These are phyloP conservation scores for honey bee (Apis mellifera) DNA, from an alignment of 1,140 invertebrate species.

Conservation along the genomic window Amel_HAv3.1 CM009939.2:7806001-7806500, in stretches of 20 bases:
- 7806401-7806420: not conserved
- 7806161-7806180: no score
- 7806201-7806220: not conserved
- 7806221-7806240: no score
- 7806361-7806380: not conserved
- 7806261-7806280: conserved; percentile 1
- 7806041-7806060: no score
- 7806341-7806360: not conserved
- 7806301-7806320: not conserved
- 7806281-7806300: not conserved
- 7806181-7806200: not conserved
- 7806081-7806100: not conserved
- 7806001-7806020: no score
- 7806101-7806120: no score
- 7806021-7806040: no score
- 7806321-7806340: not conserved
- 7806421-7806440: not conserved
- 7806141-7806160: not conserved
- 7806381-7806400: conserved; percentile 9
- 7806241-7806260: not conserved
- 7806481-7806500: not conserved
- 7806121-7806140: not conserved
- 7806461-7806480: not conserved
- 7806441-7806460: not conserved
- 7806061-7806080: not conserved